Evolutionary conservation across 2,113 vertebrate genomes (phyloP).

Genomic region (Dasyurus viverrinus): DNA sequence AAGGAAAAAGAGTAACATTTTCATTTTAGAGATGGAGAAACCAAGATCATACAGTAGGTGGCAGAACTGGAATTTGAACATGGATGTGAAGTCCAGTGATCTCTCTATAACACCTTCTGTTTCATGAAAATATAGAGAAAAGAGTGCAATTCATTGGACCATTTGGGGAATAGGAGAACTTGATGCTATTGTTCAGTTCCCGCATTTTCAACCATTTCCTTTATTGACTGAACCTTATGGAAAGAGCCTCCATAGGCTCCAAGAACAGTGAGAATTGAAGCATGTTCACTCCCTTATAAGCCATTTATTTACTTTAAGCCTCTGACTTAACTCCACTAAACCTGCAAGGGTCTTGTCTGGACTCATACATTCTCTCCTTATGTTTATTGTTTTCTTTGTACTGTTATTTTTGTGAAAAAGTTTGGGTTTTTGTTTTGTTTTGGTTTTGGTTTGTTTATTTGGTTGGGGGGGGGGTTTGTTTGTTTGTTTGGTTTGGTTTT

Average conservation of each 20-base stretch:
- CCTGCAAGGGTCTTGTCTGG: background rate
- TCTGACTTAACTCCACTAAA: background rate
- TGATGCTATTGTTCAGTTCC: background rate
- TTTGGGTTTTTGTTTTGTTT: conserved; percentile 50
- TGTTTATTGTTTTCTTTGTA: conserved; percentile 18
- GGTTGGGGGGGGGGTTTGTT: conserved; percentile 38
- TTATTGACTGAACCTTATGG: background rate
- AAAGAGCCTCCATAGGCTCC: background rate
- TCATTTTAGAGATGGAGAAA: background rate
- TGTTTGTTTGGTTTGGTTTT: conserved; percentile 46
- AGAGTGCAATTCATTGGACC: background rate
- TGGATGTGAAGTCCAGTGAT: background rate
- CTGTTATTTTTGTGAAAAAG: conserved; percentile 24
- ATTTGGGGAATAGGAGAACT: too few relatives aligned
- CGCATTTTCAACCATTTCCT: background rate
- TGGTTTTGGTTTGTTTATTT: conserved; percentile 49
- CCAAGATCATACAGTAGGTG: background rate
- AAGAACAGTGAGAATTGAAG: background rate
- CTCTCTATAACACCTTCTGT: background rate
- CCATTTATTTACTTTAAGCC: background rate
- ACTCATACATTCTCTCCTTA: background rate
- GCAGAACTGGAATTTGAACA: background rate
- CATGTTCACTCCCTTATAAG: background rate
- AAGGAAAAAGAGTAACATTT: background rate
- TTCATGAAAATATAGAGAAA: background rate